Evolutionary conservation across 53 echinoderm and acorn worm genomes (phyloP).

Genomic region (Crossaster papposus): DNA sequence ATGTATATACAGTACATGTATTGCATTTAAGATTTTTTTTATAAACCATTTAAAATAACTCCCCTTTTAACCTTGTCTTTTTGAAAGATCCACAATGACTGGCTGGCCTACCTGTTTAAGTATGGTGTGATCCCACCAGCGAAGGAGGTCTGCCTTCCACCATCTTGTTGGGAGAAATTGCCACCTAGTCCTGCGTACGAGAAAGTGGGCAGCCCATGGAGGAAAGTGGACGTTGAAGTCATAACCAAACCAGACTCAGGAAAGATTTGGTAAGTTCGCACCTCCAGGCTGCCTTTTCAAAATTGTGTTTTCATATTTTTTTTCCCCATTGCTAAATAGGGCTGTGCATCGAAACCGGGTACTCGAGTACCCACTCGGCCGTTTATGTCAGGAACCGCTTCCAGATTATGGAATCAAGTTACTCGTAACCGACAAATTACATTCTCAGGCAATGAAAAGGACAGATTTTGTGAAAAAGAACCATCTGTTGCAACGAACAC

Average conservation of each 20-base stretch:
- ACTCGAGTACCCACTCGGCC: no score
- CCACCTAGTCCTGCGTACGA: slow-evolving; percentile 55
- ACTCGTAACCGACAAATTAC: no score
- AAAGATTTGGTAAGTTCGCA: slow-evolving; percentile 42
- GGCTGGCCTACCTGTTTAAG: slow-evolving; percentile 71
- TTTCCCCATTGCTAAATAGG: neutral
- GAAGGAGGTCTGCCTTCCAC: slow-evolving; percentile 54
- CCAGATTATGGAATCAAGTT: no score
- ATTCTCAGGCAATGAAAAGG: no score
- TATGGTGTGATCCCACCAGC: slow-evolving; percentile 52
- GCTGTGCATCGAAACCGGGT: no score
- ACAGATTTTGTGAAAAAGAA: no score
- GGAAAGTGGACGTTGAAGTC: slow-evolving; percentile 68
- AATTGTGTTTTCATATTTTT: neutral
- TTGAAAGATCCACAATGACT: slow-evolving; percentile 76
- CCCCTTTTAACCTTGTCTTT: neutral
- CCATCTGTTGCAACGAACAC: no score
- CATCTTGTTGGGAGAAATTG: slow-evolving; percentile 48
- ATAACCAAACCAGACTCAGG: slow-evolving; percentile 57
- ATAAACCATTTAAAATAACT: neutral
- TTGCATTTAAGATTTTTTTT: neutral
- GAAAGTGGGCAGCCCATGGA: slow-evolving; percentile 74
- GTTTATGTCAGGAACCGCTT: no score
- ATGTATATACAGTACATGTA: no score
- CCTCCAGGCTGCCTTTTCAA: neutral